A percentile compares a stretch with the other conserved stretches of the same genome.
Evolutionary conservation across 2,888 invertebrate species (phyloP).

Genomic region (Coelopa pilipes): DNA sequence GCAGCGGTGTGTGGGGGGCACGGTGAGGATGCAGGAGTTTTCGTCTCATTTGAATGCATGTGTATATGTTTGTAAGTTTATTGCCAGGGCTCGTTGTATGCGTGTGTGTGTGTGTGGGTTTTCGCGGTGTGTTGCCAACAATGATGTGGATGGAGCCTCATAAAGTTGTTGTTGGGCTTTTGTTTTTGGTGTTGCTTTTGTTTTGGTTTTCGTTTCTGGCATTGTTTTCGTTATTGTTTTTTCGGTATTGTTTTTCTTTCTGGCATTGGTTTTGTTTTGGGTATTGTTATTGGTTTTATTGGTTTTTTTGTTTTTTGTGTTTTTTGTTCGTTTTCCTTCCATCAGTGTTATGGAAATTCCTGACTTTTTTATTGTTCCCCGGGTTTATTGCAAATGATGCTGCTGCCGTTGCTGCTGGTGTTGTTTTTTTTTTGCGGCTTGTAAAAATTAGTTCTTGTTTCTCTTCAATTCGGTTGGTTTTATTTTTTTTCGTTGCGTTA

Average conservation of each 20-base stretch:
- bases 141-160: not conserved
- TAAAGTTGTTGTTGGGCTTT: not conserved
- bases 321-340: not conserved
- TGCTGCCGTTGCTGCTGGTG: not conserved
- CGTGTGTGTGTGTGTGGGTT: conserved; percentile 16
- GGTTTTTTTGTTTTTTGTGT: conserved; percentile 1
- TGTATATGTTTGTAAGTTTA: no score
- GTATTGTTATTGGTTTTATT: conserved; percentile 5
- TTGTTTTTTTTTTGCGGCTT: conserved; percentile 25
- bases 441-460: conserved; percentile 36
- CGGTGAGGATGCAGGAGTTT: no score
- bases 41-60: no score
- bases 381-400: conserved; percentile 5
- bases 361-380: not conserved
- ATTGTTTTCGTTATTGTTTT: conserved; percentile 2
- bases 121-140: conserved; percentile 22
- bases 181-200: conserved; percentile 1
- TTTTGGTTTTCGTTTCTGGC: not conserved
- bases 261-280: not conserved
- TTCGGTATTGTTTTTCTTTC: not conserved
- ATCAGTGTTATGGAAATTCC: conserved; percentile 20
- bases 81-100: not conserved
- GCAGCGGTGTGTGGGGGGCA: no score
- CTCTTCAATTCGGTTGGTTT: not conserved
- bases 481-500: no score